phyloP scores from a whole-genome alignment of 2,888 invertebrate species.

The Lycocerus yunnanus region DNA sequence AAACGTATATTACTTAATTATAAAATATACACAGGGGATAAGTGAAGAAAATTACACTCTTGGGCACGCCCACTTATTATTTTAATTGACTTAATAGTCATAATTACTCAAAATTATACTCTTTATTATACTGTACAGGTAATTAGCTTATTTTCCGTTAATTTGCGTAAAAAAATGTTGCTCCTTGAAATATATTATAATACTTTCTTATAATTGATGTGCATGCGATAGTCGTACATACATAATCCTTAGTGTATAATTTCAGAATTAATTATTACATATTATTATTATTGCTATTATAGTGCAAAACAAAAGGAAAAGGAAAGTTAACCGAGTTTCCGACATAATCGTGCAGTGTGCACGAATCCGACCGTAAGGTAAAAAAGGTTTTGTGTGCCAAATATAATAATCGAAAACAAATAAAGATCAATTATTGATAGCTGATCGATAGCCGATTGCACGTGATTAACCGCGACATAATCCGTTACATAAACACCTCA shows the following conservation, averaged over 20 bases:
- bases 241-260: too few relatives aligned
- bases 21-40: conserved; percentile 21
- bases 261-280: background rate
- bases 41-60: conserved; percentile 24
- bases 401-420: background rate
- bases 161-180: conserved; percentile 19
- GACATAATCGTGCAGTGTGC: background rate
- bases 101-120: conserved; percentile 32
- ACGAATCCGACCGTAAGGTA: too few relatives aligned
- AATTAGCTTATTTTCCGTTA: conserved; percentile 27
- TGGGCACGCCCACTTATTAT: conserved; percentile 41
- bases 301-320: background rate
- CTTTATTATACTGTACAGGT: conserved; percentile 24
- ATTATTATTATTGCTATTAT: too few relatives aligned
- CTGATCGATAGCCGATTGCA: background rate
- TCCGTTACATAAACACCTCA: background rate
- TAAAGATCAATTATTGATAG: background rate
- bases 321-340: background rate
- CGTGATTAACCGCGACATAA: background rate
- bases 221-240: background rate
- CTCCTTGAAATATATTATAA: conserved; percentile 4
- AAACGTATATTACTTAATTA: conserved; percentile 38
- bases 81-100: conserved; percentile 41
- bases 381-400: background rate
- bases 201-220: conserved; percentile 16